phyloP scores from a whole-genome alignment of 2,113 vertebrate species.

The Trogon melanurus region DNA sequence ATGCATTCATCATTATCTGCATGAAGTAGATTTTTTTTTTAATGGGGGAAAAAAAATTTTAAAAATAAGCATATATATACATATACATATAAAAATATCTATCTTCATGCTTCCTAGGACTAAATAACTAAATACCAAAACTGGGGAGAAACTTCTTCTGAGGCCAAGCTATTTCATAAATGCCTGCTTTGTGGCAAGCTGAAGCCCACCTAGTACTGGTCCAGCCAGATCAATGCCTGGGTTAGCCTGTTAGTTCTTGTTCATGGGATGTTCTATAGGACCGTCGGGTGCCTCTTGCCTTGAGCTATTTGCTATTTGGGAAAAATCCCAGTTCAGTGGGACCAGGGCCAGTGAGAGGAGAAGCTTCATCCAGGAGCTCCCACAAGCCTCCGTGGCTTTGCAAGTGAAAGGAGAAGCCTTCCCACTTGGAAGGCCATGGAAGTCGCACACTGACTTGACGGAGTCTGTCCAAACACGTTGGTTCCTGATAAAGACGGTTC shows the following conservation, averaged over 20 bases:
- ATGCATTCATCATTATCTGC: neutral
- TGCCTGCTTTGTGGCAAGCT: neutral
- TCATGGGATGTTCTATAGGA: neutral
- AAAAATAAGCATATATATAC: fast-evolving
- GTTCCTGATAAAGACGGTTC: fast-evolving
- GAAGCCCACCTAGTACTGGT: neutral
- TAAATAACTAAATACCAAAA: neutral
- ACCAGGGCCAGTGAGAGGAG: neutral
- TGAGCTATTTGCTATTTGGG: neutral
- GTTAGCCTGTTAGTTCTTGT: neutral
- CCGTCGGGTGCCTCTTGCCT: neutral
- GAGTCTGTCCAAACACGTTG: neutral
- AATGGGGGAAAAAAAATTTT: neutral
- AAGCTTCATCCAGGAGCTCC: neutral
- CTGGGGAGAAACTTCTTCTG: neutral
- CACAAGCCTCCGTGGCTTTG: neutral
- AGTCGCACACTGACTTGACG: fast-evolving
- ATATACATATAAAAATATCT: fast-evolving
- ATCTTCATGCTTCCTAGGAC: neutral
- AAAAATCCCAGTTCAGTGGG: neutral
- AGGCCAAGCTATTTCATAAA: neutral
- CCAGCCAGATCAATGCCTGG: neutral
- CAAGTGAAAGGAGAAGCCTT: neutral
- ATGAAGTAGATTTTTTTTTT: neutral
- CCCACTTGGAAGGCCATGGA: neutral